Percentiles rank a stretch among this genome's conserved stretches.
Evolutionary conservation across 1,140 invertebrate genomes (phyloP).

Genomic region (Pogonomyrmex californicus): DNA sequence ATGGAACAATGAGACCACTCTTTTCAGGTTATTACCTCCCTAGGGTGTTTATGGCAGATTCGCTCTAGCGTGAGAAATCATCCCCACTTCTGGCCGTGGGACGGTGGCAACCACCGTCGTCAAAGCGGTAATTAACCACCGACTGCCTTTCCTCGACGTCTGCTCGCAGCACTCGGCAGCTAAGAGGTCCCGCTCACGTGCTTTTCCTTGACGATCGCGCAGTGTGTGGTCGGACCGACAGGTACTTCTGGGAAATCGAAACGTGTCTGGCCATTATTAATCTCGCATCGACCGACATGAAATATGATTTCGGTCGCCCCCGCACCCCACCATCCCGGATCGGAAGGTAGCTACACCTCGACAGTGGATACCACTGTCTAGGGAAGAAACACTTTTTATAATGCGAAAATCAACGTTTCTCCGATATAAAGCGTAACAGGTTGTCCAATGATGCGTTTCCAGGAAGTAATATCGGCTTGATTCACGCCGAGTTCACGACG

Average conservation of each 20-base stretch:
- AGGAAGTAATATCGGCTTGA: constrained; percentile 59
- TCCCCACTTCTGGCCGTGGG: constrained; percentile 32
- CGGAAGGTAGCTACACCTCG: background rate
- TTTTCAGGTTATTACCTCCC: constrained; percentile 58
- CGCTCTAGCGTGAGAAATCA: constrained; percentile 75
- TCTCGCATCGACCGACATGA: constrained; percentile 74
- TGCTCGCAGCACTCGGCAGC: constrained; percentile 41
- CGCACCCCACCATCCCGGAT: background rate
- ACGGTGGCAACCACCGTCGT: constrained; percentile 9
- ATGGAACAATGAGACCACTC: constrained; percentile 66
- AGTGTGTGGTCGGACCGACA: constrained; percentile 56
- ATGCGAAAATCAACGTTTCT: constrained; percentile 67
- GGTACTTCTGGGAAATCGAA: constrained; percentile 77
- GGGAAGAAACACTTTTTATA: constrained; percentile 42
- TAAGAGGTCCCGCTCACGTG: constrained; percentile 27
- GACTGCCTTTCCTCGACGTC: constrained; percentile 32
- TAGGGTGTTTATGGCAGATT: constrained; percentile 78
- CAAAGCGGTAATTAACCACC: constrained; percentile 70
- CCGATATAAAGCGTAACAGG: constrained; percentile 73
- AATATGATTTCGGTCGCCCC: constrained; percentile 72
- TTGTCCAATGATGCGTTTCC: constrained; percentile 68
- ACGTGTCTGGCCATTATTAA: constrained; percentile 76
- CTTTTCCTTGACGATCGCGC: constrained; percentile 54
- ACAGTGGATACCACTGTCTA: background rate
- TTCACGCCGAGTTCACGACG: constrained; percentile 9